These are phyloP conservation scores for Galeopterus variegatus DNA, from an alignment of 2,113 vertebrate species.

Conservation along the genomic window DNA sequence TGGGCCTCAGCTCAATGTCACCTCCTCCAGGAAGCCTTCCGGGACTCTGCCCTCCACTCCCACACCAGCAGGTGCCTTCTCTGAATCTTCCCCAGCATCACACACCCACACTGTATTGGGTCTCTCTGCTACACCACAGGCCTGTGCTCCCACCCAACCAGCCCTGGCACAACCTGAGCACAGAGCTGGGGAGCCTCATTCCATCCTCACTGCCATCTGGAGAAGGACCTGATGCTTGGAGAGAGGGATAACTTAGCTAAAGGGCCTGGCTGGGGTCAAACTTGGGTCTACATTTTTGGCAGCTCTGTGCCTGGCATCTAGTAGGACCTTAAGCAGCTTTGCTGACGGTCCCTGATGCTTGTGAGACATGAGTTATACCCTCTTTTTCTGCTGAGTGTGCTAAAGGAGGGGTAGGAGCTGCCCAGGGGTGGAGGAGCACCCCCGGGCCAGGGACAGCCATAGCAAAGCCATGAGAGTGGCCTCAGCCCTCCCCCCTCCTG, in stretches of 20 bases:
- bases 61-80: neutral
- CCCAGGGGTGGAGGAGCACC: neutral
- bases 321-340: neutral
- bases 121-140: neutral
- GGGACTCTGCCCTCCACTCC: neutral
- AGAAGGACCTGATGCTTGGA: neutral
- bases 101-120: too few relatives aligned
- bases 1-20: neutral
- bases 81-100: accelerated
- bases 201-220: neutral
- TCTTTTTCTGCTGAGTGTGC: slow-evolving; percentile 56
- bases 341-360: neutral
- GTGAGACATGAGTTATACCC: neutral
- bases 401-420: neutral
- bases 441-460: neutral
- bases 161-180: neutral
- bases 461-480: neutral
- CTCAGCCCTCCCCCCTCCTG: slow-evolving; percentile 35
- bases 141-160: neutral
- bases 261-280: neutral
- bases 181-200: neutral
- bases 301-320: neutral
- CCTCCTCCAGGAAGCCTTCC: slow-evolving; percentile 65
- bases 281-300: neutral
- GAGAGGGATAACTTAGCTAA: neutral